Evolutionary conservation across 2,113 vertebrate genomes (phyloP).

Genomic region (Amphiprion percula): DNA sequence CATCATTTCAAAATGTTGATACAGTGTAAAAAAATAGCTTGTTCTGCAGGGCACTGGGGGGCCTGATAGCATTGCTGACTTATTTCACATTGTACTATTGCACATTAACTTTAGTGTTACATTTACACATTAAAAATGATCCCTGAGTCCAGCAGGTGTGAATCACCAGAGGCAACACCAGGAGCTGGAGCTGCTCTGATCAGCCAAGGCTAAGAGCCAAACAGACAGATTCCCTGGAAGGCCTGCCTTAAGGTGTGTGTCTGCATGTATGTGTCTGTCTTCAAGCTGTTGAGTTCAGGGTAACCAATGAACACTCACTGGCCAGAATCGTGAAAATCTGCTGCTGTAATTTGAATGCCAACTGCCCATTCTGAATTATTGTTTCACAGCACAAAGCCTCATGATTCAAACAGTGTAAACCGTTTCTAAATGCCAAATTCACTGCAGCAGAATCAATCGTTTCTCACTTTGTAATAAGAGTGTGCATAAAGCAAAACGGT

Average conservation of each 20-base stretch:
- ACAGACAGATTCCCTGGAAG: background rate
- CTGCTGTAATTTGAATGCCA: too few species aligned
- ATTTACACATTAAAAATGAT: background rate
- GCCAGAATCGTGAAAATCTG: too few species aligned
- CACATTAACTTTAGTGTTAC: background rate
- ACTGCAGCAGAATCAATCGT: too few species aligned
- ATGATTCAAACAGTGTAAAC: too few species aligned
- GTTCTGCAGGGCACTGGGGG: constrained; percentile 14
- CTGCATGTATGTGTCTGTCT: background rate
- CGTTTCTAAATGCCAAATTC: too few species aligned
- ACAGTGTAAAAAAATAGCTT: constrained; percentile 1
- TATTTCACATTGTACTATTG: background rate
- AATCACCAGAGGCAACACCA: background rate
- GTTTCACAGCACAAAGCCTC: too few species aligned
- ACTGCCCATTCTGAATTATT: too few species aligned
- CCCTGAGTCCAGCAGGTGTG: background rate
- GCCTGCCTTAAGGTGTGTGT: background rate
- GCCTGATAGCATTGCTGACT: constrained; percentile 33
- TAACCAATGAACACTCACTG: too few species aligned
- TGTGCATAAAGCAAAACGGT: too few species aligned
- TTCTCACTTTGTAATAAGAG: too few species aligned
- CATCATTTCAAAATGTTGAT: constrained; percentile 40
- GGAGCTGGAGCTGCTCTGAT: background rate
- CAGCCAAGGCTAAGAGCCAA: background rate
- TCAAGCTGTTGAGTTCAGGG: too few species aligned